Conservation (phyloP, 2,113 vertebrate species). For the Tachysurus vachellii region DNA sequence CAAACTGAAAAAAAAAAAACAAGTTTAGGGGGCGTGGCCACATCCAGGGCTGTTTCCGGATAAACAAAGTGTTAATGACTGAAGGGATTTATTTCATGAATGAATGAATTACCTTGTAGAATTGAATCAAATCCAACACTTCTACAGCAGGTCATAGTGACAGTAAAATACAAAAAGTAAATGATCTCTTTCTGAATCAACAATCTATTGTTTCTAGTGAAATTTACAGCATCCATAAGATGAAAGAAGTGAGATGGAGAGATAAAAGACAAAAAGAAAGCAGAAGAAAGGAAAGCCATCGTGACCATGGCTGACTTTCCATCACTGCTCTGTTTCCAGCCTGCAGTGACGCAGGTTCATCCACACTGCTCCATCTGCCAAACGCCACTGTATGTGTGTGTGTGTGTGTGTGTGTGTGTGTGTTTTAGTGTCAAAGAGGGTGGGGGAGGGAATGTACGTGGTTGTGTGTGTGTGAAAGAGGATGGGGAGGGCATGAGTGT, state of each 20-base stretch:
- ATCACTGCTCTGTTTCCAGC: neutral
- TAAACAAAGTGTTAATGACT: neutral
- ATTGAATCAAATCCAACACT: neutral
- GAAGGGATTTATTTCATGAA: neutral
- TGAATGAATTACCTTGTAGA: neutral
- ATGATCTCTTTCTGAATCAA: neutral
- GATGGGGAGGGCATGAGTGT: constrained; percentile 24
- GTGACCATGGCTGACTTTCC: constrained; percentile 31
- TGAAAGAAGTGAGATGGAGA: constrained; percentile 4
- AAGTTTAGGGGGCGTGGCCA: neutral
- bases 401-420: constrained; percentile 30
- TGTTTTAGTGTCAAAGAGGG: neutral
- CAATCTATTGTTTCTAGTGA: neutral
- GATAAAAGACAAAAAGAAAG: neutral
- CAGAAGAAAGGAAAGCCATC: neutral
- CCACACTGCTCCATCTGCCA: constrained; percentile 11
- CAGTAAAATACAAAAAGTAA: too few species aligned
- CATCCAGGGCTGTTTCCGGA: neutral
- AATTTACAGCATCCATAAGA: neutral
- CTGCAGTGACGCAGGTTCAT: constrained; percentile 23
- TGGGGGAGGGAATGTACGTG: constrained; percentile 29
- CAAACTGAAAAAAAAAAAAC: neutral
- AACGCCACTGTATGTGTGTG: constrained; percentile 25
- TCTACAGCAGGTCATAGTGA: neutral
- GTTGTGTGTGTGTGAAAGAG: constrained; percentile 13